Evolutionary conservation across 2,797 vertebrate genomes (phyloP).

Genomic region (Oreochromis grahami): DNA sequence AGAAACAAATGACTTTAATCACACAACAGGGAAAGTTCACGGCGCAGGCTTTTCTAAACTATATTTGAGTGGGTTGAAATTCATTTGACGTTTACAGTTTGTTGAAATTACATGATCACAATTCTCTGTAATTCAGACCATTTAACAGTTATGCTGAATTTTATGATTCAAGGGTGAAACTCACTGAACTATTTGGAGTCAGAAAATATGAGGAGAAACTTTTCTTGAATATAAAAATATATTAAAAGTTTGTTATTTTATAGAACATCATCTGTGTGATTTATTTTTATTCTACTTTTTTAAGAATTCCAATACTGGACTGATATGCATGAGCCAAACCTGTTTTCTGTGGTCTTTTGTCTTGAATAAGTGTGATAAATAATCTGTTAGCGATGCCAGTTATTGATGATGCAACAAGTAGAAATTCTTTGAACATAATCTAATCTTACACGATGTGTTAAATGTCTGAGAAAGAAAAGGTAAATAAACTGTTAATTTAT

Average conservation of each 20-base stretch:
- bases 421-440: not conserved
- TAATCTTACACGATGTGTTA: not conserved
- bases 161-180: accelerated
- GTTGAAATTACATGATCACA: not conserved
- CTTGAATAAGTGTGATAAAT: not conserved
- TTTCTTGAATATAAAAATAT: not conserved
- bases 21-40: not conserved
- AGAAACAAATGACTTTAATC: not conserved
- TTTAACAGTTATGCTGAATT: accelerated
- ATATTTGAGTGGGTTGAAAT: not conserved
- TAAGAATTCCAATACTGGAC: not conserved
- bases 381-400: not conserved
- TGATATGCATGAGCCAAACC: not conserved
- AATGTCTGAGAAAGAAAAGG: not conserved
- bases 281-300: not conserved
- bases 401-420: not conserved
- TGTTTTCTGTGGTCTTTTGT: not conserved
- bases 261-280: not conserved
- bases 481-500: not conserved
- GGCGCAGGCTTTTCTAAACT: not conserved
- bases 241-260: not conserved
- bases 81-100: not conserved
- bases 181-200: not conserved
- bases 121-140: not conserved
- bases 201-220: accelerated